Percentiles rank a stretch among this genome's conserved stretches.
phyloP scores from a whole-genome alignment of 2,797 vertebrate species.

The Hirundo rustica region DNA sequence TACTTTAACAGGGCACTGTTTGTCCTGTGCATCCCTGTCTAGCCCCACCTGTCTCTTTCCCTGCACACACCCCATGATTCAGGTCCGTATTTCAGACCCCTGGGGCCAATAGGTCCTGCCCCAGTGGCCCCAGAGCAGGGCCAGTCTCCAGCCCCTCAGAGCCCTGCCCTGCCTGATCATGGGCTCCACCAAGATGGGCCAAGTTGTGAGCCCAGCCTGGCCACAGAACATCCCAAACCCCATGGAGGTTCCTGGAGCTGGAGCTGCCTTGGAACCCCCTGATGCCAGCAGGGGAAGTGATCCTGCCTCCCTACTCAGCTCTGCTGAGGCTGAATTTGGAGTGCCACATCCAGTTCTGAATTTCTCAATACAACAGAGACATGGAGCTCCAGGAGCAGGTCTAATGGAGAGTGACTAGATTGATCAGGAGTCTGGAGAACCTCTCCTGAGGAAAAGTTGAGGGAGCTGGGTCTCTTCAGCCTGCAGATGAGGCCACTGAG shows the following conservation, averaged over 20 bases:
- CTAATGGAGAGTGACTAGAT: not conserved
- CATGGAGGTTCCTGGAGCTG: too few relatives aligned
- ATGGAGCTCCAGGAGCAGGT: not conserved
- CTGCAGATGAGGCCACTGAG: not conserved
- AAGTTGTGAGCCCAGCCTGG: accelerated
- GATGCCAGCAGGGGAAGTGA: not conserved
- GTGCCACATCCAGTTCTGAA: accelerated
- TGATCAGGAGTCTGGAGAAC: not conserved
- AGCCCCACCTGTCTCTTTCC: accelerated
- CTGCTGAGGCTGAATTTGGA: not conserved
- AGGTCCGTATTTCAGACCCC: accelerated
- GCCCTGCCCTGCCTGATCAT: not conserved
- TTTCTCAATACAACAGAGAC: not conserved
- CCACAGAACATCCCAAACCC: accelerated
- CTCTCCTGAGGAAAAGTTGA: not conserved
- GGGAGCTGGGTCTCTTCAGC: not conserved
- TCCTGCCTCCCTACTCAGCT: not conserved
- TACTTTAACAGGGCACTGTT: not conserved
- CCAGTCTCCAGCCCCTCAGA: not conserved
- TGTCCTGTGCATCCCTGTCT: accelerated
- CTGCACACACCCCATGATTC: accelerated
- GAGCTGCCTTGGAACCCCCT: accelerated
- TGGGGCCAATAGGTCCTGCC: accelerated
- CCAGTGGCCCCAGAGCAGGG: not conserved
- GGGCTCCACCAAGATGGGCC: accelerated